Evolutionary conservation across 2,888 invertebrate species (phyloP), one percentile per base, ranked within the genome.

Genomic region (Euphydryas editha): DNA sequence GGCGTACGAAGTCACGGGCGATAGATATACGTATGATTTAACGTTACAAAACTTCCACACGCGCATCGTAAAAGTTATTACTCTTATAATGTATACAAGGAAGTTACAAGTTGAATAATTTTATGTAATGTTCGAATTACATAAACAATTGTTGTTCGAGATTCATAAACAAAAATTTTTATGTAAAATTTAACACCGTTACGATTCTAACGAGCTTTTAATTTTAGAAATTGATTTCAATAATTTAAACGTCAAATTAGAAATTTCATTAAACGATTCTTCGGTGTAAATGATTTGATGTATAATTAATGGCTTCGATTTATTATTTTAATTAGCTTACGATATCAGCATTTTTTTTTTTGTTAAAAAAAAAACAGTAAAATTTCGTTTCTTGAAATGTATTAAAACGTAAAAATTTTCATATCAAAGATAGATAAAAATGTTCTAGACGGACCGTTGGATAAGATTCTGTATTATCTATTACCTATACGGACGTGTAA

Each of bases 401-500:
- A 1, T 39, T 11, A 10, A 11, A 11, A 39, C 7, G 7, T 8
- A 15, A 39, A 30, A 30, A n/a, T 15, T 44, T 44, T 44, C 2
- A 44, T 44, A 15, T 44, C 6, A n/a, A 44, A 44, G n/a, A 44
- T 44, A 44, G 42, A 44, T 44, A 44, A 44, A 44, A 44, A 61
- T 24, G 21, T 61, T 61, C 42, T 54, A 37, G 51, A 49, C 10
- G 10, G n/a, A 30, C 30, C 8, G 21, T 17, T 17, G 17, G 39
- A 17, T 51, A 61, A 24, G 39, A 60, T 49, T 17, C 13, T 17
- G 7, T 17, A n/a, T 18, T 47, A 55, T 30, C 44, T 11, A 55
- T 54, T 54, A n/a, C n/a, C n/a, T n/a, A 42, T 42, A 18, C n/a
- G 0, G 21, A 39, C 55, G 62, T 55, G 62, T 62, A 62, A 62